These are phyloP conservation scores for Leptinotarsa peninsularis DNA, from an alignment of 2,888 invertebrate species.

Conservation along the genomic window DNA sequence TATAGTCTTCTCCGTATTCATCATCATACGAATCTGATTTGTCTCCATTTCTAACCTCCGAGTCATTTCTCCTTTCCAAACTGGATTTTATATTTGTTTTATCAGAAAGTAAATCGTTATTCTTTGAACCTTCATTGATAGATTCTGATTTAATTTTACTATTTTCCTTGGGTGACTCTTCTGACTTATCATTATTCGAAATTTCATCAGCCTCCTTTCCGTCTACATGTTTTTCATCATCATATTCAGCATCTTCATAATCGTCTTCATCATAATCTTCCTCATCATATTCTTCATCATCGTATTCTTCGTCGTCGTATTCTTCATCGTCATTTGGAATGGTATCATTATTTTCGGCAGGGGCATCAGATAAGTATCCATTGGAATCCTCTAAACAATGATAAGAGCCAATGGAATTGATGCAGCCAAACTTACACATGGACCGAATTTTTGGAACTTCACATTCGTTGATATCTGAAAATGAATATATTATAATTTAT, in stretches of 20 bases:
- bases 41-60: slow-evolving; percentile 33
- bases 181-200: slow-evolving; percentile 1
- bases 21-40: slow-evolving; percentile 44
- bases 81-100: too few species aligned
- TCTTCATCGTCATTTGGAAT: slow-evolving; percentile 38
- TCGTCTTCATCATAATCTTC: slow-evolving; percentile 43
- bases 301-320: slow-evolving; percentile 44
- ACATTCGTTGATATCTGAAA: slow-evolving; percentile 77
- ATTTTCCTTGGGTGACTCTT: background rate
- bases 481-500: background rate
- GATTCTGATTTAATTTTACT: background rate
- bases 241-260: slow-evolving; percentile 38
- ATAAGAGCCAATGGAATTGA: slow-evolving; percentile 75
- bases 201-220: slow-evolving; percentile 20
- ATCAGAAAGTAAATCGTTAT: background rate
- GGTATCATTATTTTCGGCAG: slow-evolving; percentile 37
- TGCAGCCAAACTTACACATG: slow-evolving; percentile 69
- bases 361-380: slow-evolving; percentile 44
- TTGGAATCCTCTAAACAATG: slow-evolving; percentile 58
- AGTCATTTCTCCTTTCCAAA: background rate
- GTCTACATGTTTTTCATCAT: slow-evolving; percentile 39
- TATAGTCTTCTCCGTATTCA: slow-evolving; percentile 43
- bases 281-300: slow-evolving; percentile 49
- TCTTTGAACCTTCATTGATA: background rate
- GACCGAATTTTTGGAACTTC: slow-evolving; percentile 62